These are phyloP conservation scores for Litoditis marina DNA, from an alignment of 2,888 invertebrate species.

Conservation along the genomic window DNA sequence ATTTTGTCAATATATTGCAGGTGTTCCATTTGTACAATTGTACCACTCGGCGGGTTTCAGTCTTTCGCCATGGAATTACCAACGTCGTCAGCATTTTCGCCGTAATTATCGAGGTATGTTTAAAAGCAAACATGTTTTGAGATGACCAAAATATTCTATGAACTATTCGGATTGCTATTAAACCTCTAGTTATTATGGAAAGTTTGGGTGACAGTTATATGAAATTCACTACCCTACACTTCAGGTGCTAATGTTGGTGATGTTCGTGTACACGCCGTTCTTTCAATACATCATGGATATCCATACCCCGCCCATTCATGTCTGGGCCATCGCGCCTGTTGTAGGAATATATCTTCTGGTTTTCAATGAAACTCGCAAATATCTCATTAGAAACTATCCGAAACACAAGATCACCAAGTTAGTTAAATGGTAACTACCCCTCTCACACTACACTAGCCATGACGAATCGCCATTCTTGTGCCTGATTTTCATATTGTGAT, in stretches of 20 bases:
- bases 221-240: no score
- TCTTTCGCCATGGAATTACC: conserved; percentile 58
- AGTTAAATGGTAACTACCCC: conserved; percentile 39
- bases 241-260: conserved; percentile 53
- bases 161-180: no score
- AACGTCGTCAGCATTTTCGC: conserved; percentile 59
- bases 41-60: conserved; percentile 59
- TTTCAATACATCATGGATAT: conserved; percentile 60
- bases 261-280: conserved; percentile 59
- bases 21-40: conserved; percentile 61
- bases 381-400: conserved; percentile 42
- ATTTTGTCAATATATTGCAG: conserved; percentile 15
- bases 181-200: no score
- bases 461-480: no score
- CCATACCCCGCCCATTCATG: conserved; percentile 55
- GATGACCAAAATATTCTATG: no score
- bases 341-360: conserved; percentile 54
- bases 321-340: conserved; percentile 43
- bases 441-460: no score
- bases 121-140: no score
- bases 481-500: no score
- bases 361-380: conserved; percentile 58
- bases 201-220: neutral
- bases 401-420: conserved; percentile 35
- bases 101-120: conserved; percentile 52